These are phyloP conservation scores for Orycteropus afer DNA, from an alignment of 2,113 vertebrate genomes.

Conservation along the genomic window DNA sequence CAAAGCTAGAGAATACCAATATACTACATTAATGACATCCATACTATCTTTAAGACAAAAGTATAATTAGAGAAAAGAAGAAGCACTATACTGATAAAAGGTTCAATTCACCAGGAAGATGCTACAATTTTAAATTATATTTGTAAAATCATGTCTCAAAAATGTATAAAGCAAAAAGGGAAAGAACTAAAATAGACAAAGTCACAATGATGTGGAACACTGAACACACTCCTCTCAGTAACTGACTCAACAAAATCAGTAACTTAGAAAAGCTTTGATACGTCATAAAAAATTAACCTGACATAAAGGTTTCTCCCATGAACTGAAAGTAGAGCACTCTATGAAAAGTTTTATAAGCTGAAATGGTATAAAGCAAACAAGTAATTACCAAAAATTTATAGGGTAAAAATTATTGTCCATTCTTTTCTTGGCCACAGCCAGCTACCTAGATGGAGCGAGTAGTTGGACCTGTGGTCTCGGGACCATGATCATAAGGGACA, in stretches of 20 bases:
- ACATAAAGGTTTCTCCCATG: not conserved
- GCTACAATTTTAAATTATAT: not conserved
- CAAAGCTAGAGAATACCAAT: not conserved
- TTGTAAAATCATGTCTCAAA: not conserved
- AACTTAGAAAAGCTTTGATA: not conserved
- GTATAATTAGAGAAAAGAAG: not conserved
- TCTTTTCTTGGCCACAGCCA: too few relatives aligned
- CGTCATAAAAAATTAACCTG: not conserved
- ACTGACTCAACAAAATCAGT: not conserved
- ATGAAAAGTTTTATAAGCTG: not conserved
- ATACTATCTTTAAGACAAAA: not conserved
- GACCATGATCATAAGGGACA: too few relatives aligned
- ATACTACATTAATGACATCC: not conserved
- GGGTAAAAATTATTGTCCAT: not conserved
- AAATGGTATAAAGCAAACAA: not conserved
- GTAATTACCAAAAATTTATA: not conserved
- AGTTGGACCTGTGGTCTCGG: too few relatives aligned
- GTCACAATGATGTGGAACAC: not conserved
- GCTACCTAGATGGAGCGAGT: too few relatives aligned
- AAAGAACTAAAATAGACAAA: not conserved
- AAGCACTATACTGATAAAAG: not conserved
- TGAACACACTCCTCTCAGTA: not conserved
- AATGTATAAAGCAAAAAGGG: not conserved
- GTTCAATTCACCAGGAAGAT: not conserved
- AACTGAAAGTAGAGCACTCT: not conserved